These are phyloP conservation scores for Sphyrna mokarran DNA, from an alignment of 2,113 vertebrate genomes.

Conservation along the genomic window DNA sequence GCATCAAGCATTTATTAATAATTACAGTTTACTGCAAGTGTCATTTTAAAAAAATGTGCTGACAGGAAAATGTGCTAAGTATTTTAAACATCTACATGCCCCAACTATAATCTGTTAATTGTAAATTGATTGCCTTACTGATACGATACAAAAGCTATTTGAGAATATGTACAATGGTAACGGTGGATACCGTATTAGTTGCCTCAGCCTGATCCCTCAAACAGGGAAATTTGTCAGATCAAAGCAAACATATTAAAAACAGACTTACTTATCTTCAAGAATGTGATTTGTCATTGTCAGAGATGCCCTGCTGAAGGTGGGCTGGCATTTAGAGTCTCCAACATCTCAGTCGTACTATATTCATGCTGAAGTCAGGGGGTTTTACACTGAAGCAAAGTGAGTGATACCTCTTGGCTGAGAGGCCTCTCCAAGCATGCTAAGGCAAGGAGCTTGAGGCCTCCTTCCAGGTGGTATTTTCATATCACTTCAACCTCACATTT, in stretches of 20 bases:
- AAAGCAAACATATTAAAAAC: background rate
- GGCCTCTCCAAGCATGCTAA: background rate
- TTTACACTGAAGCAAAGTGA: background rate
- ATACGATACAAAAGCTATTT: background rate
- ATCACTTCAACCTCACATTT: background rate
- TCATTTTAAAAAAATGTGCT: conserved; percentile 27
- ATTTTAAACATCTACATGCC: conserved; percentile 15
- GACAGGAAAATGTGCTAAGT: background rate
- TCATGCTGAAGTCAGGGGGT: background rate
- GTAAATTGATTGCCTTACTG: conserved; percentile 22
- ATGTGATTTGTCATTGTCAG: background rate
- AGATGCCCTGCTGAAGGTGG: background rate
- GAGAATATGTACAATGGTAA: background rate
- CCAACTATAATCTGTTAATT: conserved; percentile 22
- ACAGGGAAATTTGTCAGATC: background rate
- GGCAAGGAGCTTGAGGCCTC: background rate
- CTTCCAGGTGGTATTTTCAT: background rate
- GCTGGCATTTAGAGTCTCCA: background rate
- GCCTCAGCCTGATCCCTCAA: background rate
- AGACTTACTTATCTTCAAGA: background rate
- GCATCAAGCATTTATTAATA: conserved; percentile 31
- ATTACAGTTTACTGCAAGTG: conserved; percentile 21
- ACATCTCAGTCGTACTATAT: background rate
- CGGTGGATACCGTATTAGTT: background rate
- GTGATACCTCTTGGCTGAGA: background rate